A percentile compares a stretch with the other conserved stretches of the same genome.
These are phyloP conservation scores for Porites cylindrica DNA, from an alignment of 92 coral and sea anemone species.

Conservation along the genomic window DNA sequence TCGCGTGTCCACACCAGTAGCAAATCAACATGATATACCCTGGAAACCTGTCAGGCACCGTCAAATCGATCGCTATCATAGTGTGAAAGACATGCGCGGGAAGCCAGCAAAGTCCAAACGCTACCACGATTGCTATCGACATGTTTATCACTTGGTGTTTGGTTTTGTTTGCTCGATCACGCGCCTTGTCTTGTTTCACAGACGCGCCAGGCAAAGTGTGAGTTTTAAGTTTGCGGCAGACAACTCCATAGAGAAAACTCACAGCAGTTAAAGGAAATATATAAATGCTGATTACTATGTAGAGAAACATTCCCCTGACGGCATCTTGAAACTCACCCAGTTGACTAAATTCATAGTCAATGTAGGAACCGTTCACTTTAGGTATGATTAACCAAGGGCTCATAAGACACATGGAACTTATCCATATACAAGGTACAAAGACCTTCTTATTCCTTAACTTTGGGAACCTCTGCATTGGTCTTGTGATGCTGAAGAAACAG, in stretches of 20 bases:
- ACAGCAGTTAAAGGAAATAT: slow-evolving; percentile 5
- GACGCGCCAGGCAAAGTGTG: slow-evolving; percentile 11
- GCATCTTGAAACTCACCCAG: neutral
- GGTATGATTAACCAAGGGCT: slow-evolving; percentile 17
- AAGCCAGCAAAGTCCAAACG: slow-evolving; percentile 38
- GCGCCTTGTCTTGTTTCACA: neutral
- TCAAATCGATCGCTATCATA: neutral
- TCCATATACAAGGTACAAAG: slow-evolving; percentile 24
- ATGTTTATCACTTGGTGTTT: slow-evolving; percentile 10
- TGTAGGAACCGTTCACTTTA: neutral
- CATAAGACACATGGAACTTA: slow-evolving; percentile 24
- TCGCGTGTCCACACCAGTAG: slow-evolving; percentile 25
- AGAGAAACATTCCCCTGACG: neutral
- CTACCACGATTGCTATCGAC: slow-evolving; percentile 22
- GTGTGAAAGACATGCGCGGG: slow-evolving; percentile 34
- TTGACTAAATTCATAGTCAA: neutral
- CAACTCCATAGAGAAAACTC: slow-evolving; percentile 19
- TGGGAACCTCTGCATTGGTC: slow-evolving; percentile 8
- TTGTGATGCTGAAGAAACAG: slow-evolving; percentile 4
- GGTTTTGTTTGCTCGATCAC: neutral
- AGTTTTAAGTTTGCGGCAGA: slow-evolving; percentile 10
- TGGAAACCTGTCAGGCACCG: neutral
- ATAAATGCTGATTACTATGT: slow-evolving; percentile 2
- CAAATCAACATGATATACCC: slow-evolving; percentile 9
- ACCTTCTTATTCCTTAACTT: slow-evolving; percentile 6